Evolutionary conservation across 2,113 vertebrate species (phyloP).

Genomic region (Hippotragus niger): DNA sequence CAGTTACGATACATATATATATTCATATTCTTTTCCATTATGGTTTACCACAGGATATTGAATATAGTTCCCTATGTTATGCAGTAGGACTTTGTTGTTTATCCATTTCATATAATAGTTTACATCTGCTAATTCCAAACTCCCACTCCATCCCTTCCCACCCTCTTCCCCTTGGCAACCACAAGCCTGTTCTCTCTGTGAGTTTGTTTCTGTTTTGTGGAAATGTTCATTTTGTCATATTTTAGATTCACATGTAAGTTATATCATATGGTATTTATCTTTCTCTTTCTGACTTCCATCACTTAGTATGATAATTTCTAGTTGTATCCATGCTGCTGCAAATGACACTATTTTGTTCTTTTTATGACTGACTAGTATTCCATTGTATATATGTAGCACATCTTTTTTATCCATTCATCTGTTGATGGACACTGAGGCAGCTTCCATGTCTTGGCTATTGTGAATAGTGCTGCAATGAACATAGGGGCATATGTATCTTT

Average conservation of each 20-base stretch:
- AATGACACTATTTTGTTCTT: neutral
- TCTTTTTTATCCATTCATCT: neutral
- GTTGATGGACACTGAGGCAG: neutral
- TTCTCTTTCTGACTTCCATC: neutral
- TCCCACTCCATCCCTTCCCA: neutral
- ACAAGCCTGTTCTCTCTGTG: neutral
- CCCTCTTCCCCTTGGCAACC: neutral
- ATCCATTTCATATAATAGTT: neutral
- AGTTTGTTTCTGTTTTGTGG: neutral
- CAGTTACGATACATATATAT: too few species aligned
- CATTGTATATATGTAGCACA: neutral
- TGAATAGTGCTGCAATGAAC: neutral
- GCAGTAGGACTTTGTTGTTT: neutral
- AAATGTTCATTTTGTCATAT: neutral
- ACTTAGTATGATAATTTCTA: neutral
- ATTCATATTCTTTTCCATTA: neutral
- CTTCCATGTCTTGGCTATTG: neutral
- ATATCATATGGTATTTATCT: neutral
- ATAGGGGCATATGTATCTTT: neutral
- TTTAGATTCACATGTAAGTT: neutral
- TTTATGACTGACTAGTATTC: neutral
- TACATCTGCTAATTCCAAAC: neutral
- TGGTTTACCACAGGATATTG: neutral
- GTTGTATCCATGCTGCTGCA: neutral
- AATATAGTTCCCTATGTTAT: neutral